Evolutionary conservation across 2,888 invertebrate genomes (phyloP), one percentile per base, ranked within the genome.

Genomic region (Beris morrisii): DNA sequence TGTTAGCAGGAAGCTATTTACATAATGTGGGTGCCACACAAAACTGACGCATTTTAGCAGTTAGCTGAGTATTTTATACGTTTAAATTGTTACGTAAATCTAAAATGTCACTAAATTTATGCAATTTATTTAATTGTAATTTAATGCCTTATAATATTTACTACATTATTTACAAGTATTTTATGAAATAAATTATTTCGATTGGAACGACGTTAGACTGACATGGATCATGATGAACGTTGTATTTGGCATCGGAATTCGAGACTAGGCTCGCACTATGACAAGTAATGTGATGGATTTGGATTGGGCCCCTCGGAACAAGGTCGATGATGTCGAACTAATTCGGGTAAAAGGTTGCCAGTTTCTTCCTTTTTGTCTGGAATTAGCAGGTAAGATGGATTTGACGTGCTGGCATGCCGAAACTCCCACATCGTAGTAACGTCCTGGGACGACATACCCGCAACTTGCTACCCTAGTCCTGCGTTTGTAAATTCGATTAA

Each of bases 291-390:
- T 38, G 38, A 38, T 9, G 38, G 9, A 5, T 38, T 38, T 38
- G 38, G 38, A 5, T 38, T 9, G 9, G 22, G 22, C 3, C 22
- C 22, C 22, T 38, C 9, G 5, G 5, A 7, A 5, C 38, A 38
- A 15, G 22, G 22, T 50, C 61, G 38, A 15, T 52, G 32, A 61
- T 44, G 52, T 22, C 43, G 50, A 61, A 61, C 15, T 61, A 61
- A 61, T 61, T 61, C 52, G 50, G 22, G 50, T 61, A 59, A 48
- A 31, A 61, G 43, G 50, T 61, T 61, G 50, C 30, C 61, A 61
- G 15, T 46, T 50, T 12, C 61, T 50, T 50, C 15, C 7, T 3
- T 31, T 11, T 12, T 30, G 59, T 50, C 50, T 59, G 48, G 22
- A 46, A 58, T 46, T 13, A 58, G 58, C 58, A 58, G 46, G 58